Evolutionary conservation across 1,140 invertebrate genomes (phyloP).

Genomic region (Ceratina calcarata): DNA sequence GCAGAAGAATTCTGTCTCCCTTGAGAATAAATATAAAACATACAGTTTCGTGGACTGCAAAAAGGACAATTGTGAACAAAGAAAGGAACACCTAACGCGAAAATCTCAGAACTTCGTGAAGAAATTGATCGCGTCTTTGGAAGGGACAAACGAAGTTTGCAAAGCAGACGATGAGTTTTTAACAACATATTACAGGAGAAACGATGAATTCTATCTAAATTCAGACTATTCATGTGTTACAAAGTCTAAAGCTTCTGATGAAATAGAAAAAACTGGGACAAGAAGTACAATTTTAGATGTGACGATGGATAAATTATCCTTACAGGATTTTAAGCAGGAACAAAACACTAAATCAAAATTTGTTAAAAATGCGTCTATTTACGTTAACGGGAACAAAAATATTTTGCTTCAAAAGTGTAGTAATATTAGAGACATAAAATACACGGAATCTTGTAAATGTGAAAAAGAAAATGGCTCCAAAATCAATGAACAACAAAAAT

Average conservation of each 20-base stretch:
- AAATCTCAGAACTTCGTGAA: slow-evolving; percentile 50
- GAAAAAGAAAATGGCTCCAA: not conserved
- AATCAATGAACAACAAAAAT: too few species aligned
- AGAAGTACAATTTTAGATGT: not conserved
- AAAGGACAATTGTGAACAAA: not conserved
- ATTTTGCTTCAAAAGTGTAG: too few species aligned
- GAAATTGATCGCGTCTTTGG: slow-evolving; percentile 51
- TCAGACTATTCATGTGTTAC: not conserved
- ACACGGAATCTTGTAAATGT: too few species aligned
- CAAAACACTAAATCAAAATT: not conserved
- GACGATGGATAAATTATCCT: too few species aligned
- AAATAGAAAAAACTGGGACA: too few species aligned
- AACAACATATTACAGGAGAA: slow-evolving; percentile 22
- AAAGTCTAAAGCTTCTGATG: too few species aligned
- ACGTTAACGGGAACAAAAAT: too few species aligned
- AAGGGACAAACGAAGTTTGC: slow-evolving; percentile 24
- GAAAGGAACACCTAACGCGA: not conserved
- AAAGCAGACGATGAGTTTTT: slow-evolving; percentile 37
- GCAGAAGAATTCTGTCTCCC: not conserved
- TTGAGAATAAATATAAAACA: not conserved
- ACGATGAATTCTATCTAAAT: not conserved
- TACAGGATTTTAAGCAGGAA: not conserved
- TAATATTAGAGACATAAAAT: too few species aligned
- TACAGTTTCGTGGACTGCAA: not conserved
- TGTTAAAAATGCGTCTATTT: not conserved